Percentiles rank a stretch among this genome's conserved stretches.
phyloP scores from a whole-genome alignment of 1,140 invertebrate species.

The Pissodes strobi region DNA sequence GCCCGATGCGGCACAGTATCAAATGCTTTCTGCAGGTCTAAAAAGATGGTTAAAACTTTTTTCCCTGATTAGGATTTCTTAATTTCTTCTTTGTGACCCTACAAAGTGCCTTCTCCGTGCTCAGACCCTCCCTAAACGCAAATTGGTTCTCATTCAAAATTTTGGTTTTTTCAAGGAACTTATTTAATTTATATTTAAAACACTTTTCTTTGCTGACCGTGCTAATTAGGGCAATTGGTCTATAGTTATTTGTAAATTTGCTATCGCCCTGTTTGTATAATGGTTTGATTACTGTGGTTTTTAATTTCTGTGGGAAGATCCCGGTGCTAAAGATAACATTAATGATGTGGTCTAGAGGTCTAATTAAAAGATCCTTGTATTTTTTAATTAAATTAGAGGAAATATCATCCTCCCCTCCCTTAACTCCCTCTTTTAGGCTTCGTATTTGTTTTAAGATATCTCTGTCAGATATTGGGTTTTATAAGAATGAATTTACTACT shows the following conservation, averaged over 20 bases:
- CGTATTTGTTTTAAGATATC: neutral
- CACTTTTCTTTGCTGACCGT: slow-evolving; percentile 17
- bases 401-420: neutral
- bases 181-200: no score
- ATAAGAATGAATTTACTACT: neutral
- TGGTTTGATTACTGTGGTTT: neutral
- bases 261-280: slow-evolving; percentile 11
- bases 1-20: slow-evolving; percentile 40
- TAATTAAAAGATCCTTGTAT: neutral
- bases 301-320: neutral
- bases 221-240: slow-evolving; percentile 13
- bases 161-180: no score
- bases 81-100: slow-evolving; percentile 9
- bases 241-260: slow-evolving; percentile 4
- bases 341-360: neutral
- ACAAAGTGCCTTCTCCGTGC: slow-evolving; percentile 10
- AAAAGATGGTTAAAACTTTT: slow-evolving; percentile 34
- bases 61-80: slow-evolving; percentile 28
- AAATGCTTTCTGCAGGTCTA: slow-evolving; percentile 42
- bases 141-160: slow-evolving; percentile 21
- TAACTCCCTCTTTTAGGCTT: slow-evolving; percentile 8
- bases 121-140: slow-evolving; percentile 4
- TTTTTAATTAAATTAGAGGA: slow-evolving; percentile 6
- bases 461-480: neutral
- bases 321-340: slow-evolving; percentile 6